A percentile compares a stretch with the other conserved stretches of the same genome.
Evolutionary conservation across 2,888 invertebrate species (phyloP).

Genomic region (Pseudolycoriella hygida): DNA sequence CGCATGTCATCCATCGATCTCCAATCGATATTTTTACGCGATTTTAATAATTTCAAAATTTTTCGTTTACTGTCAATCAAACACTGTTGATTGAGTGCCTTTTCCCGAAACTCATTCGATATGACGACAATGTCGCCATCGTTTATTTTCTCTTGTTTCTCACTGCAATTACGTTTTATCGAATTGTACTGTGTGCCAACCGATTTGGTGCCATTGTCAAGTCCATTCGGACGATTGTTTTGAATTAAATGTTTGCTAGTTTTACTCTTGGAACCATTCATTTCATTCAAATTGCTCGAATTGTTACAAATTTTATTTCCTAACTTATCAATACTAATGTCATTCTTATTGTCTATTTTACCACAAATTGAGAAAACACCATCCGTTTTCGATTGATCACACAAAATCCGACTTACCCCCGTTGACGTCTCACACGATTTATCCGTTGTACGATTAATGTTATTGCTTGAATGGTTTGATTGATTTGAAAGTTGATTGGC

Average conservation of each 20-base stretch:
- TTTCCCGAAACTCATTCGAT: slow-evolving; percentile 12
- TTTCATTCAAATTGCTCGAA: neutral
- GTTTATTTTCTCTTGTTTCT: neutral
- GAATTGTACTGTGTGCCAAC: slow-evolving; percentile 6
- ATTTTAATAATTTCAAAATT: slow-evolving; percentile 5
- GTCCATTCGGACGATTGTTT: neutral
- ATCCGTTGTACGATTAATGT: neutral
- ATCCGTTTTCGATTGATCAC: neutral
- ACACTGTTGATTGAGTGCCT: slow-evolving; percentile 12
- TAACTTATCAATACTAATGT: neutral
- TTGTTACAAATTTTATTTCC: neutral
- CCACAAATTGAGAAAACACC: no score
- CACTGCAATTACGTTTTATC: neutral
- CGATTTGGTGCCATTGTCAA: slow-evolving; percentile 4
- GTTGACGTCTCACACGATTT: neutral
- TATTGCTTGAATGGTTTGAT: neutral
- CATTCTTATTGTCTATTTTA: no score
- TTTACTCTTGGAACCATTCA: neutral
- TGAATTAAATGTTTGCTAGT: slow-evolving; percentile 1
- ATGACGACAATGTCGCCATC: slow-evolving; percentile 12
- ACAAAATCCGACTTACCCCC: neutral
- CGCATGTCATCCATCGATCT: slow-evolving; percentile 5
- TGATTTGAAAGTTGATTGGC: neutral
- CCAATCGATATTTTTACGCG: slow-evolving; percentile 1
- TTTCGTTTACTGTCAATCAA: slow-evolving; percentile 10